Conservation (phyloP, 2,888 invertebrate species). For the Pristionchus arcanus region DNA sequence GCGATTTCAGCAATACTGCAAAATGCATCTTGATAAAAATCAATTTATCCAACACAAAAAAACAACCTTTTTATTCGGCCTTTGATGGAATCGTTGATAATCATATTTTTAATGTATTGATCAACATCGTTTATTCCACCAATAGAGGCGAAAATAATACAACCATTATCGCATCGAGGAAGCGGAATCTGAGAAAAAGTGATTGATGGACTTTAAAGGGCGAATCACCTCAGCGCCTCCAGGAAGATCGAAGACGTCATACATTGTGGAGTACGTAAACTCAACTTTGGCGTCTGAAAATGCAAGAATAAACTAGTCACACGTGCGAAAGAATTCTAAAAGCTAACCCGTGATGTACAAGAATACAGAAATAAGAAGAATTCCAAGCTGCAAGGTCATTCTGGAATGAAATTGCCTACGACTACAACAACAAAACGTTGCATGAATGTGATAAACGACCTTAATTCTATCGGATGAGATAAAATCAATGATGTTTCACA, state of each 20-base stretch:
- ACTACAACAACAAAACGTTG: no score
- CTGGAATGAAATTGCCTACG: not conserved
- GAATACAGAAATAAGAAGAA: not conserved
- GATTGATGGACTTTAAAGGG: not conserved
- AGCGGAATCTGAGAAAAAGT: not conserved
- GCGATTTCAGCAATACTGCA: not conserved
- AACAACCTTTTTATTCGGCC: not conserved
- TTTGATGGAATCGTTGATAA: not conserved
- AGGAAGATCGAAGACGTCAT: not conserved
- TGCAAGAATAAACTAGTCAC: not conserved
- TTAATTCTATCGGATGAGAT: not conserved
- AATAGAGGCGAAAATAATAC: not conserved
- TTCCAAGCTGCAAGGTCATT: not conserved
- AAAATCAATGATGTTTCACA: no score
- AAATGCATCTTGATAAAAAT: not conserved
- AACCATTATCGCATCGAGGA: not conserved
- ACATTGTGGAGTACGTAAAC: not conserved
- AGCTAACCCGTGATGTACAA: not conserved
- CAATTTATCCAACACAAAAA: no score
- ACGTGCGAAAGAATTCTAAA: not conserved
- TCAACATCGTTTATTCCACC: not conserved
- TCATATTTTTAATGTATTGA: not conserved
- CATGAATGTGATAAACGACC: no score
- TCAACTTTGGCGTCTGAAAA: constrained; percentile 1
- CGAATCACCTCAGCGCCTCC: not conserved